Base-by-base conservation (phyloP, 2,797 vertebrate genomes). In the Lutjanus argentimaculatus region DNA sequence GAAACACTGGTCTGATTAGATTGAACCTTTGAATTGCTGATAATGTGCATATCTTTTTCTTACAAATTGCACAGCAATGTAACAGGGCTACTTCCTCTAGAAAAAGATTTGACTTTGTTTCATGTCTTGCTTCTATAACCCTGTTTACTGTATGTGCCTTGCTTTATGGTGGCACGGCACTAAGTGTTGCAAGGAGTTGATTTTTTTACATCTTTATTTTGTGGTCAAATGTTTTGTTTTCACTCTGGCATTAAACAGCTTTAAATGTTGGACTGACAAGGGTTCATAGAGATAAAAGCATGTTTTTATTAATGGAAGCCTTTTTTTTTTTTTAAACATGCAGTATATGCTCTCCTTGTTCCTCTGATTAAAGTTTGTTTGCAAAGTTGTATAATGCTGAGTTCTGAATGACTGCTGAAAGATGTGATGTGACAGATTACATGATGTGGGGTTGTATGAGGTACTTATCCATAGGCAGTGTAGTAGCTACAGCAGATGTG, bases 281-380 rank as follows among this genome's bases (percentile, higher is more conserved):
- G 43, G 67, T 72, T 79, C 25, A 49, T 53, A 45, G 62, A 80
- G 59, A 68, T 43, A 19, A 43, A 65, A 59, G 43, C 65, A 56
- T 81, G 75, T 73, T 83, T 67, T 75, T n/a, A 72, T 43, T 55
- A 49, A 72, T 61, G 75, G 52, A 79, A 42, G 65, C 55, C 57
- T 53, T 67, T 74, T 40, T 82, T 72, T 30, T 81, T 58, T 71
- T 85, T 77, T 79, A 21, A 85, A 85, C 30, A 72, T 66, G 51
- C 7, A 40, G 30, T 63, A 22, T 69, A 75, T 80, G 67, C 46
- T 83, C 40, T 85, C 36, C 55, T 79, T 71, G 68, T 84, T 82
- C 52, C 58, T 88, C 66, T 82, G n/a, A 92, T 83, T 90, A 92
- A 89, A 91, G 67, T 83, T 85, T 83, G 77, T 89, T 89, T 89